Percentiles rank a stretch among this genome's conserved stretches.
Evolutionary conservation across 1,140 invertebrate genomes (phyloP).

Genomic region (Lasioglossum baleicum): DNA sequence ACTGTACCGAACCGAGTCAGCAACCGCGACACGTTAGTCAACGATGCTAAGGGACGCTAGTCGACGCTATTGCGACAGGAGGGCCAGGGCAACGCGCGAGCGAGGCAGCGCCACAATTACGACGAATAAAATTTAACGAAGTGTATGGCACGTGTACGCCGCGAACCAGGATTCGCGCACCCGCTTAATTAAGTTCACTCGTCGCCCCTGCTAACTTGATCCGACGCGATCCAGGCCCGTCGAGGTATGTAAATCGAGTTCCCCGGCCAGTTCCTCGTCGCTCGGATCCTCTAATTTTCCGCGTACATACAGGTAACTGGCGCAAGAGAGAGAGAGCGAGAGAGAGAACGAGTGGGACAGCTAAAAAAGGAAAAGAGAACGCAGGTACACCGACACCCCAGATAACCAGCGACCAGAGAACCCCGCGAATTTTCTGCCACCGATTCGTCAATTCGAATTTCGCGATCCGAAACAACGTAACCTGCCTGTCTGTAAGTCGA

Average conservation of each 20-base stretch:
- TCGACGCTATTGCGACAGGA: not conserved
- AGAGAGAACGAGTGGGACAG: not conserved
- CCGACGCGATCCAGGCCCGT: conserved; percentile 55
- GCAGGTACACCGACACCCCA: not conserved
- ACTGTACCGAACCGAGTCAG: not conserved
- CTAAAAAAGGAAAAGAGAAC: not conserved
- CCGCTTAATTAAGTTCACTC: conserved; percentile 69
- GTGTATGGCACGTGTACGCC: conserved; percentile 55
- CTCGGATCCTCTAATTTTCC: conserved; percentile 60
- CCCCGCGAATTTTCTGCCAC: not conserved
- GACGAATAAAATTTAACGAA: conserved; percentile 71
- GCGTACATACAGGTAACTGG: conserved; percentile 38
- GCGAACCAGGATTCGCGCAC: conserved; percentile 58
- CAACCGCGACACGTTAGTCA: not conserved
- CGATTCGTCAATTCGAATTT: not conserved
- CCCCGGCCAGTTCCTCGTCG: conserved; percentile 45
- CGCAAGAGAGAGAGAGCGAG: not conserved
- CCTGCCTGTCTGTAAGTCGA: no score
- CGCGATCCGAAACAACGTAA: no score
- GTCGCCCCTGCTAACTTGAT: conserved; percentile 62
- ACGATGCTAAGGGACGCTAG: not conserved
- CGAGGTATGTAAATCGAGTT: conserved; percentile 67
- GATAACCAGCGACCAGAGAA: no score
- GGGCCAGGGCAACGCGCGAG: not conserved
- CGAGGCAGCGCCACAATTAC: conserved; percentile 61